These are phyloP conservation scores for Pseudopleuronectes americanus DNA, from an alignment of 2,797 vertebrate species.

Conservation along the genomic window DNA sequence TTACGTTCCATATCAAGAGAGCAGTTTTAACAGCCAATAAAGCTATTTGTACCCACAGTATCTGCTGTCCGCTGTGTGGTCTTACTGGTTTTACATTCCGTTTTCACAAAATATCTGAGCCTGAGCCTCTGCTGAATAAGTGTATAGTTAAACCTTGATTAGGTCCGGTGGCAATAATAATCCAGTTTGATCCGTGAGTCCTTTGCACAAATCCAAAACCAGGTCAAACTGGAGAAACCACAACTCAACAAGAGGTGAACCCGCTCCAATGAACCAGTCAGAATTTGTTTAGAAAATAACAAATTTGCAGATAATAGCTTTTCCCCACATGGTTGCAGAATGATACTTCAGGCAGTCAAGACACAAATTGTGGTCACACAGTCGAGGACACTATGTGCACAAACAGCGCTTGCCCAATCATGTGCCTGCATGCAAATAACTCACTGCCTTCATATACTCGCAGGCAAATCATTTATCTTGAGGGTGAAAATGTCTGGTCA, in stretches of 20 bases:
- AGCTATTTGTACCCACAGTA: too few species aligned
- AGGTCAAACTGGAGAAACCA: background rate
- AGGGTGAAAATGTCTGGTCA: constrained; percentile 4
- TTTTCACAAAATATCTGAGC: too few species aligned
- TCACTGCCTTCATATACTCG: background rate
- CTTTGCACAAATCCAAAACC: constrained; percentile 1
- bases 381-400: background rate
- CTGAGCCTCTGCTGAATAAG: too few species aligned
- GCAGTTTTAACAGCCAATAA: background rate
- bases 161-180: too few species aligned
- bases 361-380: constrained; percentile 13
- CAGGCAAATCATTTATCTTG: constrained; percentile 16
- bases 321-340: background rate
- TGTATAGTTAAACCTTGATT: too few species aligned
- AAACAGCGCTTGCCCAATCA: constrained; percentile 4
- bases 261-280: background rate
- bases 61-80: too few species aligned
- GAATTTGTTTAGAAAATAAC: constrained; percentile 4
- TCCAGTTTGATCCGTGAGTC: too few species aligned
- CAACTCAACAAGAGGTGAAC: background rate
- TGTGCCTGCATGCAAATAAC: constrained; percentile 24
- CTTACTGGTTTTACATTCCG: too few species aligned
- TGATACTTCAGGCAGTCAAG: background rate
- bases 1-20: background rate
- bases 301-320: background rate